A percentile compares a stretch with the other conserved stretches of the same genome.
Conservation (phyloP, 2,797 vertebrate species). For the Coendou prehensilis region DNA sequence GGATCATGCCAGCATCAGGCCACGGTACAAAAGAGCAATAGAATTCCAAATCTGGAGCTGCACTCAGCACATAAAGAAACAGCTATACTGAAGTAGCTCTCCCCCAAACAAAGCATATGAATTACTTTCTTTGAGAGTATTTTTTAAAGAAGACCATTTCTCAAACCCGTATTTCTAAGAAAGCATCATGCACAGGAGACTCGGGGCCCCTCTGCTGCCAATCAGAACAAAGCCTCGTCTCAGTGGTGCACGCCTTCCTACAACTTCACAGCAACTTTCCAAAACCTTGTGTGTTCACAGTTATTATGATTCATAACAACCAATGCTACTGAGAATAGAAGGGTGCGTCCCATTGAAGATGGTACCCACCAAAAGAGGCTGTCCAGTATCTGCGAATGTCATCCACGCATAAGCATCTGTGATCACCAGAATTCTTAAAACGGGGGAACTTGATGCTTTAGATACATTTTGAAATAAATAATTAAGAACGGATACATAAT, state of each 20-base stretch:
- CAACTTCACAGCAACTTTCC: background rate
- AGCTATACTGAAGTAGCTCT: conserved; percentile 7
- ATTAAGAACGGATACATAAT: conserved; percentile 72
- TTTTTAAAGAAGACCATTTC: conserved; percentile 57
- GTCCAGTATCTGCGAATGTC: background rate
- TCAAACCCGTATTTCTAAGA: conserved; percentile 39
- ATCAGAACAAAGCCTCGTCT: background rate
- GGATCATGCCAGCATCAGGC: background rate
- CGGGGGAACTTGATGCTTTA: background rate
- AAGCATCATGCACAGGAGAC: background rate
- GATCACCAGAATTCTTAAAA: conserved; percentile 47
- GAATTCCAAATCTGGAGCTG: conserved; percentile 39
- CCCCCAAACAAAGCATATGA: background rate
- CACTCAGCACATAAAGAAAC: background rate
- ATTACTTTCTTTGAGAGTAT: conserved; percentile 34
- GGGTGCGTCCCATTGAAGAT: background rate
- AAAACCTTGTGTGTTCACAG: background rate
- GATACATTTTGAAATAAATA: conserved; percentile 73
- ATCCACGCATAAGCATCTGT: background rate
- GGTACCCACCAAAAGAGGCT: background rate
- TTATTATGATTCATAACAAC: background rate
- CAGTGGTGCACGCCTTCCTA: background rate
- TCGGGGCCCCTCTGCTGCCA: background rate
- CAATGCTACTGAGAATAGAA: background rate
- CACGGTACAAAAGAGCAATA: background rate